Base-by-base conservation (phyloP, 2,888 invertebrate genomes). In the Gandaritis pyraliata region DNA sequence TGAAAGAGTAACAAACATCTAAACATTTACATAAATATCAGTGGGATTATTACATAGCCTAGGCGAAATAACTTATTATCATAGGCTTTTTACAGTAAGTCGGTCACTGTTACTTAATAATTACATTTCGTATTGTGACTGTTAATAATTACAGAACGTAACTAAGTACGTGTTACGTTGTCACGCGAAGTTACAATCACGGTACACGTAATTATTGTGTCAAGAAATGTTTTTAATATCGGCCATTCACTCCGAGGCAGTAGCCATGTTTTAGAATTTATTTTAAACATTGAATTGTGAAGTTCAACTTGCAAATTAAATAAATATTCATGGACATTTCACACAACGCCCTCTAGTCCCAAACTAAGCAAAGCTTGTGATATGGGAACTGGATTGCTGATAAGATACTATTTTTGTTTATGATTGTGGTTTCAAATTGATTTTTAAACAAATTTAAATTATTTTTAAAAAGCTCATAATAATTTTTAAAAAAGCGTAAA, bases 141-240 rank as follows among this genome's bases (percentile, higher is more conserved):
- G 61, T 56, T 57, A 52, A 61, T 62, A 62, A 62, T 57, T 58
- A 61, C 61, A 53, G 48, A 48, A 55, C 30, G 30, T 52, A 56
- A 23, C n/a, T n/a, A n/a, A 23, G 1, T 23, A 23, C 23, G 23
- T 2, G 23, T 23, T 23, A 15, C 13, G 30, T 56, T 47, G 55
- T 43, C 63, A 63, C 63, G 63, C 63, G 36, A 63, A 59, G 18
- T 23, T 13, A 51, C 43, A 55, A 63, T 63, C 55, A 63, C 47
- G 47, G 51, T 46, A 23, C 36, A 43, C 16, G 10, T 47, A 59
- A 64, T 56, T 64, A 64, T 52, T 52, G 52, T 53, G 64, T 59
- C 56, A 56, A 63, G 58, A 51, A 55, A 52, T 45, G 46, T 61
- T 60, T 48, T 54, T 49, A 29, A 41, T 41, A 45, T 54, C 36